Conservation (phyloP, 2,797 vertebrate species). For the Mionectes olivaceus region DNA sequence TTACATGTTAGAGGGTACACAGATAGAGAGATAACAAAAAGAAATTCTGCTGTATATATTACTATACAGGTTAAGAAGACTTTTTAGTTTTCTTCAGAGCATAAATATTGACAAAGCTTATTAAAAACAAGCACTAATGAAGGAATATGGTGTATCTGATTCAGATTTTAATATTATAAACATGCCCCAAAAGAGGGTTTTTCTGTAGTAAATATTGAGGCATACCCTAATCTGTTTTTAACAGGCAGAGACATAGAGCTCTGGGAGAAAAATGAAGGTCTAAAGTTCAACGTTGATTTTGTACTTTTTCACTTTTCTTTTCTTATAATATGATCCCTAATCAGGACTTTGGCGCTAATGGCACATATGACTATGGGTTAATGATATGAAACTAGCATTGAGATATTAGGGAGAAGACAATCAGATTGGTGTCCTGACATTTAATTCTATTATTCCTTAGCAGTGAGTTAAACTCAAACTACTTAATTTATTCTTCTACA, state of each 20-base stretch:
- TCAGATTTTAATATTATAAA: not conserved
- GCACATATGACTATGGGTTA: not conserved
- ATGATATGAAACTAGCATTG: not conserved
- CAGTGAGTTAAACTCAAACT: not conserved
- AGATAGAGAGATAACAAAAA: not conserved
- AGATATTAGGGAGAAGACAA: not conserved
- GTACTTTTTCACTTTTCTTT: not conserved
- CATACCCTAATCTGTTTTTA: not conserved
- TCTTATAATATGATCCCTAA: not conserved
- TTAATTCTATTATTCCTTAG: not conserved
- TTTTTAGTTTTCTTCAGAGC: not conserved
- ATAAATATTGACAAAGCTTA: not conserved
- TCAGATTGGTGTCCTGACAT: not conserved
- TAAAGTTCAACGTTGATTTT: not conserved
- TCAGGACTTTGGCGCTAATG: not conserved
- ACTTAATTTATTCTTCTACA: not conserved
- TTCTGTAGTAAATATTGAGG: not conserved
- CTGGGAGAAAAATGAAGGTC: not conserved
- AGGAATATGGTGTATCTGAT: not conserved
- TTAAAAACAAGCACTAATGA: not conserved
- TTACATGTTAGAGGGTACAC: not conserved
- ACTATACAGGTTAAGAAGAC: not conserved
- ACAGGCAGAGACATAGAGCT: not conserved
- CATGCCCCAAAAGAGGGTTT: rapidly evolving
- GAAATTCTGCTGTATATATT: not conserved